Conservation (phyloP, 2,888 invertebrate species). For the Myopa tessellatipennis region DNA sequence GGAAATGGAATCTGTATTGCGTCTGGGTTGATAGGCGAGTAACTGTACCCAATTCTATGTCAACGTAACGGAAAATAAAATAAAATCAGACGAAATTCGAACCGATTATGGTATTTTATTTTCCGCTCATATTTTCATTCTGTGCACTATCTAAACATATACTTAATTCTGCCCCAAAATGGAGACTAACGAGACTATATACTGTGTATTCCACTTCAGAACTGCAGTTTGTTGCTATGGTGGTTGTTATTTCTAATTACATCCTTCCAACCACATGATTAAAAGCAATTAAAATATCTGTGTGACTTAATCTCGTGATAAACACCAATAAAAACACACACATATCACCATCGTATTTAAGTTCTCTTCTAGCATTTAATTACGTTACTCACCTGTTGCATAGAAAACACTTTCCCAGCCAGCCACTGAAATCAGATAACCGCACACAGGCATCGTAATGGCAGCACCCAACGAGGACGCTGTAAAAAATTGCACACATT, state of each 20-base stretch:
- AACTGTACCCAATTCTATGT: no score
- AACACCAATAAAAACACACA: no score
- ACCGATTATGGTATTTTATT: background rate
- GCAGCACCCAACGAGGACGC: slow-evolving; percentile 93
- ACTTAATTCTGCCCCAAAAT: no score
- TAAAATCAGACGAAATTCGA: no score
- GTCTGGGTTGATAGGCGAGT: no score
- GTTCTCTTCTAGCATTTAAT: background rate
- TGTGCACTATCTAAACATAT: background rate
- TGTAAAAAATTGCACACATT: slow-evolving; percentile 59
- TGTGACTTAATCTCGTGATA: background rate
- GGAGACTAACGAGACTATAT: no score
- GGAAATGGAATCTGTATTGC: no score
- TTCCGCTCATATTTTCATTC: background rate
- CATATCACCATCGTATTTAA: background rate
- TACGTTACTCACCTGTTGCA: slow-evolving; percentile 74
- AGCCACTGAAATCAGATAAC: slow-evolving; percentile 80
- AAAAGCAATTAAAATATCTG: slow-evolving; percentile 18
- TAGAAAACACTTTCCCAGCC: slow-evolving; percentile 95
- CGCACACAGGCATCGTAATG: slow-evolving; percentile 88
- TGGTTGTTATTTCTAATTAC: background rate
- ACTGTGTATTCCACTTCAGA: no score
- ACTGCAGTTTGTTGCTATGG: no score
- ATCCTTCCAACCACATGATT: background rate
- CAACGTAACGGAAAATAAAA: no score